Evolutionary conservation across 2,888 invertebrate genomes (phyloP).

Genomic region (Leucophora obtusa): DNA sequence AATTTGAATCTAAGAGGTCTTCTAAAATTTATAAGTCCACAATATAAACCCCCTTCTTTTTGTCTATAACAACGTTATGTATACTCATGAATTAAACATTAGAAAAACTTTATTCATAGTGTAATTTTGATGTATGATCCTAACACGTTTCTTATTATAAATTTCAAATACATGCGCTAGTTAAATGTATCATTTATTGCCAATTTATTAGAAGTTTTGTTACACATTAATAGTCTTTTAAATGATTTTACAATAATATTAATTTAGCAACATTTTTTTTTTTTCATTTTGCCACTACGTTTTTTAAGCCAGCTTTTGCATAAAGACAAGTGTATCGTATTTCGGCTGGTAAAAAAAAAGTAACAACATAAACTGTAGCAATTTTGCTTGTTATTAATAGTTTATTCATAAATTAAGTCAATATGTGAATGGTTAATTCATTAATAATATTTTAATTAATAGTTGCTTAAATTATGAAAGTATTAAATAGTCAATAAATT

Average conservation of each 20-base stretch:
- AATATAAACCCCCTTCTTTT: neutral
- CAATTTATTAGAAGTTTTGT: conserved; percentile 62
- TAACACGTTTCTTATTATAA: conserved; percentile 51
- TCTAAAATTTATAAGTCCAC: neutral
- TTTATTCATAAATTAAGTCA: conserved; percentile 62
- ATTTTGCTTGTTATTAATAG: conserved; percentile 53
- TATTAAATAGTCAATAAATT: conserved; percentile 4
- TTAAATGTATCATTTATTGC: conserved; percentile 60
- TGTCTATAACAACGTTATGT: neutral
- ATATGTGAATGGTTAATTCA: conserved; percentile 55
- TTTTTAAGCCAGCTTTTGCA: conserved; percentile 8
- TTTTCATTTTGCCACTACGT: conserved; percentile 8
- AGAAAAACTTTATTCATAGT: conserved; percentile 47
- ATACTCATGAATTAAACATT: conserved; percentile 29
- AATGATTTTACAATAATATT: conserved; percentile 34
- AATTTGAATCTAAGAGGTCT: no score
- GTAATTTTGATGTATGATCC: conserved; percentile 66
- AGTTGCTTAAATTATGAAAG: conserved; percentile 47
- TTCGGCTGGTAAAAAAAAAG: conserved; percentile 17
- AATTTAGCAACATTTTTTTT: conserved; percentile 8
- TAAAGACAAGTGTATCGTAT: conserved; percentile 55
- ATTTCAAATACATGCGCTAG: conserved; percentile 26
- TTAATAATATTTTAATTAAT: conserved; percentile 61
- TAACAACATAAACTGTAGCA: conserved; percentile 12
- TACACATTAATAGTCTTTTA: conserved; percentile 55